Conservation (phyloP, 1,140 invertebrate species). For the Procambarus clarkii region DNA sequence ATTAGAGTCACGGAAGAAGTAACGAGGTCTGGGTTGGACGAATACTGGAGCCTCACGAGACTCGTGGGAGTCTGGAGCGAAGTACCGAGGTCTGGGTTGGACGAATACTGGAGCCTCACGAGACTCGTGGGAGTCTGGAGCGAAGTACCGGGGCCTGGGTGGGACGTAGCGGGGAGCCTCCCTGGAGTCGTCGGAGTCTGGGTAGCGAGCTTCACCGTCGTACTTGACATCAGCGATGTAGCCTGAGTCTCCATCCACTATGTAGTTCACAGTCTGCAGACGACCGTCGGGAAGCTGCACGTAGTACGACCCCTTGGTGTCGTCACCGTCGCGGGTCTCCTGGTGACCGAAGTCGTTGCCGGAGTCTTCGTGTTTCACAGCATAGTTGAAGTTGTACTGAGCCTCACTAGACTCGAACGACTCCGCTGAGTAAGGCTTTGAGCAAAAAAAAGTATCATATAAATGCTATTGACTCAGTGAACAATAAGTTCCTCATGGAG, state of each 20-base stretch:
- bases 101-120: too few species aligned
- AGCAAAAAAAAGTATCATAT: neutral
- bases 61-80: neutral
- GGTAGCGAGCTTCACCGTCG: neutral
- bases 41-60: neutral
- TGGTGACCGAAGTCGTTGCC: conserved; percentile 23
- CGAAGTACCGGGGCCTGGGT: too few species aligned
- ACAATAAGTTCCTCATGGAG: too few species aligned
- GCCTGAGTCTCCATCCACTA: neutral
- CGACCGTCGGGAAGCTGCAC: conserved; percentile 35
- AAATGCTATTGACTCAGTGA: too few species aligned
- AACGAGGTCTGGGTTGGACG: too few species aligned
- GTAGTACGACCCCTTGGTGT: conserved; percentile 28
- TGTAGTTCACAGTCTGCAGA: conserved; percentile 15
- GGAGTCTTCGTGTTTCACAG: neutral
- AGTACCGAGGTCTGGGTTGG: too few species aligned
- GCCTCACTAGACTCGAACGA: neutral
- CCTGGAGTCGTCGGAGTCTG: too few species aligned
- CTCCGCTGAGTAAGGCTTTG: conserved; percentile 1
- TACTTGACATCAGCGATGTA: conserved; percentile 8
- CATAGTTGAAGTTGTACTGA: too few species aligned
- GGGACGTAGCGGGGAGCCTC: too few species aligned
- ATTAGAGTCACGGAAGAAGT: neutral
- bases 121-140: neutral
- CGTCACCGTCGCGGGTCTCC: neutral